Evolutionary conservation across 1,140 invertebrate species (phyloP).

Genomic region (Bombus vancouverensis): DNA sequence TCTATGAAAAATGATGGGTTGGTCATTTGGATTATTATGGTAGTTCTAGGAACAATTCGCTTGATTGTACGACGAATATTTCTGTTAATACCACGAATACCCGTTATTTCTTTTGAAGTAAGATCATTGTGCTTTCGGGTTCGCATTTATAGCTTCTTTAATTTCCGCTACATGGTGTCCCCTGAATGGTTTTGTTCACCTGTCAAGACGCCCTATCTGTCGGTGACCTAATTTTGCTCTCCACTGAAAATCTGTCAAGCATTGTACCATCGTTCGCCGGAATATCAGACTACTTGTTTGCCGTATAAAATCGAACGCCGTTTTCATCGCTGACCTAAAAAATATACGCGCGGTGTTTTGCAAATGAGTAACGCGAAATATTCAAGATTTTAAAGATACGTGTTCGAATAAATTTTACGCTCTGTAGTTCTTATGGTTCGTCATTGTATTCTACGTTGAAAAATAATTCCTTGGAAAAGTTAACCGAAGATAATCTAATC

Average conservation of each 20-base stretch:
- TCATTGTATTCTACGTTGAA: not conserved
- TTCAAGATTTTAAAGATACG: not conserved
- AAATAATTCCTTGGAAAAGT: not conserved
- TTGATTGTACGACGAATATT: not conserved
- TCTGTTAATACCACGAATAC: not conserved
- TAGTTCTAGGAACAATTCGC: not conserved
- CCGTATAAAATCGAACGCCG: not conserved
- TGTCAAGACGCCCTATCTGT: conserved; percentile 72
- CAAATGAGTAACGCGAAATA: not conserved
- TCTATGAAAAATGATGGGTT: not conserved
- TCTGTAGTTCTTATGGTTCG: not conserved
- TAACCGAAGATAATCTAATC: conserved; percentile 32
- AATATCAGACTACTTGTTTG: not conserved
- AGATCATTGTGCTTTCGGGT: not conserved
- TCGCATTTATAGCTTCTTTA: conserved; percentile 32
- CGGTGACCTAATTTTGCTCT: conserved; percentile 72
- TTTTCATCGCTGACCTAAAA: conserved; percentile 10
- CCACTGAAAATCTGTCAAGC: conserved; percentile 36
- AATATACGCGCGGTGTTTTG: not conserved
- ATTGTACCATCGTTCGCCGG: not conserved
- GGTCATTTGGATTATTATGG: not conserved
- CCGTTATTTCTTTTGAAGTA: not conserved
- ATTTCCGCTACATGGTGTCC: conserved; percentile 42
- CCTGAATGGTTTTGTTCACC: conserved; percentile 65
- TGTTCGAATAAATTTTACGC: not conserved